phyloP scores from a whole-genome alignment of 2,888 invertebrate genomes.

The Drosophila greeni region DNA sequence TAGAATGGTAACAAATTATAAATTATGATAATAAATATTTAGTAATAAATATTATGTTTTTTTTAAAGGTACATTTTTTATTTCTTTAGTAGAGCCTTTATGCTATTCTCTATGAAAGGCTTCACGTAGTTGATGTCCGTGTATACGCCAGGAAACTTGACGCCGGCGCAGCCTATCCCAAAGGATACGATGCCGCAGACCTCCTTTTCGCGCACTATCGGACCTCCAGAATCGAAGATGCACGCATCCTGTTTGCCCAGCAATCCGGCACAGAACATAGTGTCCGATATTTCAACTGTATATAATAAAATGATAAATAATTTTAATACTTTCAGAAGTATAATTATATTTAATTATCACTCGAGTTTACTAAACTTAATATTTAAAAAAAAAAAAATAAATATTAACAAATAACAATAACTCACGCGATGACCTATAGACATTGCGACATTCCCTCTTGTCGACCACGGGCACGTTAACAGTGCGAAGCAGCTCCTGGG shows the following conservation, averaged over 20 bases:
- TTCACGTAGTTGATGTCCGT: constrained; percentile 80
- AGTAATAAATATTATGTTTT: too few species aligned
- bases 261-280: constrained; percentile 69
- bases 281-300: constrained; percentile 34
- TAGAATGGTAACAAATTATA: too few species aligned
- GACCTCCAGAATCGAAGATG: constrained; percentile 74
- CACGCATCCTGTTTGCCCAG: constrained; percentile 64
- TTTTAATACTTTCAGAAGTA: neutral
- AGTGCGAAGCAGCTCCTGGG: constrained; percentile 26
- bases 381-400: neutral
- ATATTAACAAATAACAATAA: too few species aligned
- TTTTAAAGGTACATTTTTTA: neutral
- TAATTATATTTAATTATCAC: neutral
- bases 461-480: constrained; percentile 49
- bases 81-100: constrained; percentile 1
- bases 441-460: constrained; percentile 29
- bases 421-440: constrained; percentile 23
- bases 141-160: constrained; percentile 88
- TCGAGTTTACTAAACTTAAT: too few species aligned
- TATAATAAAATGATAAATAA: neutral
- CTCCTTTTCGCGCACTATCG: constrained; percentile 44
- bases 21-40: too few species aligned
- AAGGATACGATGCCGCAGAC: constrained; percentile 84
- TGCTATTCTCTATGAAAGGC: constrained; percentile 49
- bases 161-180: constrained; percentile 73